Evolutionary conservation across 2,888 invertebrate genomes (phyloP).

Genomic region (Drosophila ezoana): DNA sequence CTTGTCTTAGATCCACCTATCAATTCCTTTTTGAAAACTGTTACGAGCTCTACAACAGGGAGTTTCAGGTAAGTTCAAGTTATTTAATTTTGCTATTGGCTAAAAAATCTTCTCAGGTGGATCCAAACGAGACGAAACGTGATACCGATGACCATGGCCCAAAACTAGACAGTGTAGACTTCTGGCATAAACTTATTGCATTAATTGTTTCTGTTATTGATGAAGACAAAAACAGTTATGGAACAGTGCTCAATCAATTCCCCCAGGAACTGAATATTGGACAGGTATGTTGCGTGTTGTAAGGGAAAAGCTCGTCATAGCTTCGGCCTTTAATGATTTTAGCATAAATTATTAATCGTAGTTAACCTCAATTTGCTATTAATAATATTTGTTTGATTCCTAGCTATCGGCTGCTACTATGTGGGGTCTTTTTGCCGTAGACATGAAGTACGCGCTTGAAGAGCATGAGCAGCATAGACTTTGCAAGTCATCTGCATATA

Average conservation of each 20-base stretch:
- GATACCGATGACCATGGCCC: conserved; percentile 95
- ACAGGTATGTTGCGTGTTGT: conserved; percentile 86
- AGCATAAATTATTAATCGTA: neutral
- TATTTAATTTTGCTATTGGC: neutral
- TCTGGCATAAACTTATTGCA: conserved; percentile 99
- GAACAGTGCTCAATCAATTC: conserved; percentile 99
- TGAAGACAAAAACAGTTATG: conserved; percentile 99
- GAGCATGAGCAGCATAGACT: conserved; percentile 98
- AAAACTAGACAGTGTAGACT: conserved; percentile 95
- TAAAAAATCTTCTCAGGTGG: conserved; percentile 86
- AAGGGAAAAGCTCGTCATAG: too few relatives aligned
- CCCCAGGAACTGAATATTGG: conserved; percentile 99
- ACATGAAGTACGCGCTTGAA: conserved; percentile 98
- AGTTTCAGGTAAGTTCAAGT: conserved; percentile 89
- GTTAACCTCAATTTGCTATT: neutral
- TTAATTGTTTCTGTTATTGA: conserved; percentile 99
- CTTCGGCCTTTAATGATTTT: neutral
- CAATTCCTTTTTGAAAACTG: conserved; percentile 99
- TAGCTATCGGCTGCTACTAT: conserved; percentile 98
- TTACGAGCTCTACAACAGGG: conserved; percentile 97
- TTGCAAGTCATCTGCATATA: conserved; percentile 99
- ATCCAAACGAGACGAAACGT: conserved; percentile 95
- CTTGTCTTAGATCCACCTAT: conserved; percentile 99
- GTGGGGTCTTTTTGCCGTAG: conserved; percentile 98
- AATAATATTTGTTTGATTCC: neutral